These are phyloP conservation scores for Potamarius usumacintae DNA, from an alignment of 2,113 vertebrate species.

Conservation along the genomic window DNA sequence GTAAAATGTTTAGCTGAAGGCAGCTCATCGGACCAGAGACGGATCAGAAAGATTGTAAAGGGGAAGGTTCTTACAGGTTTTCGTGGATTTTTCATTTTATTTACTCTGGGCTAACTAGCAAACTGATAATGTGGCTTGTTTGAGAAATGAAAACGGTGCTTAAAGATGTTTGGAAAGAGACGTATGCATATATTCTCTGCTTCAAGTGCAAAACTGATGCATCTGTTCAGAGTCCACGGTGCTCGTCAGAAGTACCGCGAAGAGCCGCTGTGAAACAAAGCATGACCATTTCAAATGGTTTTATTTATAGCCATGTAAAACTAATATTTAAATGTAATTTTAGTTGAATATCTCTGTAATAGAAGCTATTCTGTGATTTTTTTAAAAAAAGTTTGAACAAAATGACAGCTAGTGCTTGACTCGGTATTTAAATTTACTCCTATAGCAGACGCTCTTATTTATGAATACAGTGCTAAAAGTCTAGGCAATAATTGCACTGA, in stretches of 20 bases:
- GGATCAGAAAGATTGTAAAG: background rate
- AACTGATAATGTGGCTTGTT: background rate
- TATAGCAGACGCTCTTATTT: background rate
- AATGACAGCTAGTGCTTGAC: background rate
- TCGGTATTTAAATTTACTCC: background rate
- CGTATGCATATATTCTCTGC: background rate
- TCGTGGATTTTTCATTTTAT: background rate
- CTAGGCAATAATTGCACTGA: background rate
- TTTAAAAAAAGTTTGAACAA: background rate
- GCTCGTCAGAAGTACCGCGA: background rate
- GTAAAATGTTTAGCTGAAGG: background rate
- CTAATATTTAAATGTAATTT: background rate
- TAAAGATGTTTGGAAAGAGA: no score
- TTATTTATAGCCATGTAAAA: background rate
- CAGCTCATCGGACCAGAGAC: background rate
- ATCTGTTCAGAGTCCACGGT: background rate
- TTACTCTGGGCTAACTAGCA: background rate
- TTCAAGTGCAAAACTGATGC: background rate
- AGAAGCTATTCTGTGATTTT: background rate
- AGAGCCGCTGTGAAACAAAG: background rate
- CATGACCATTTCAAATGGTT: background rate
- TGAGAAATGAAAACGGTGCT: background rate
- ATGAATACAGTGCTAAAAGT: background rate
- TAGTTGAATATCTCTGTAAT: background rate
- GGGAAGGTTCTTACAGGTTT: background rate